phyloP scores from a whole-genome alignment of 2,888 invertebrate species.

The Drosophila borborema region DNA sequence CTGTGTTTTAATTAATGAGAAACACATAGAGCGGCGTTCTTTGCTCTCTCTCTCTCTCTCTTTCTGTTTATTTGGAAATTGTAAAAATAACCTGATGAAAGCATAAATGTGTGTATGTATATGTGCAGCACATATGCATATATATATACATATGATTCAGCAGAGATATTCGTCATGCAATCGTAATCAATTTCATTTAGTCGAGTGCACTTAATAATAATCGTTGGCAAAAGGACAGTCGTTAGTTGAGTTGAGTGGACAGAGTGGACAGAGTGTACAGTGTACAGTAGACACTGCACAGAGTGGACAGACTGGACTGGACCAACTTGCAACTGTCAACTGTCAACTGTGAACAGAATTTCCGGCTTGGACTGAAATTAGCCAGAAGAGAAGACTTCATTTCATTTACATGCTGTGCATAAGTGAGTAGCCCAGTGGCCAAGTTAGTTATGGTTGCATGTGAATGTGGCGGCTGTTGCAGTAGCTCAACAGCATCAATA shows the following conservation, averaged over 20 bases:
- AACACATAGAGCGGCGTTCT: background rate
- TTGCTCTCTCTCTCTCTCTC: too few relatives aligned
- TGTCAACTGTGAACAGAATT: conserved; percentile 11
- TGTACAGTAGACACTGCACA: background rate
- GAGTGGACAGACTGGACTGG: background rate
- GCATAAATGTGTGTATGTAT: background rate
- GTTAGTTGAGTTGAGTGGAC: background rate
- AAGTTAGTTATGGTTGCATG: conserved; percentile 36
- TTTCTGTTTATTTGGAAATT: background rate
- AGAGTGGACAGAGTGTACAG: background rate
- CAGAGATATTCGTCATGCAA: background rate
- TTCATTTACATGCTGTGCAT: conserved; percentile 54
- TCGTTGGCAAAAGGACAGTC: background rate
- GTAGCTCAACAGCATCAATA: background rate
- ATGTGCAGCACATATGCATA: background rate
- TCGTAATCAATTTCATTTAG: conserved; percentile 11
- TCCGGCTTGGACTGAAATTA: conserved; percentile 28
- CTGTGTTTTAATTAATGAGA: conserved; percentile 2
- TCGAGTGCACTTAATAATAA: conserved; percentile 31
- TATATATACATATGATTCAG: background rate
- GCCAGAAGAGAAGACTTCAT: background rate
- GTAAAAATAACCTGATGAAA: background rate
- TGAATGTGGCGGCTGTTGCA: conserved; percentile 16
- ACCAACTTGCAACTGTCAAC: background rate
- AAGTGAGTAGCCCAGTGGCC: conserved; percentile 33